Evolutionary conservation across 2,888 invertebrate genomes (phyloP).

Genomic region (Blomia tropicalis): DNA sequence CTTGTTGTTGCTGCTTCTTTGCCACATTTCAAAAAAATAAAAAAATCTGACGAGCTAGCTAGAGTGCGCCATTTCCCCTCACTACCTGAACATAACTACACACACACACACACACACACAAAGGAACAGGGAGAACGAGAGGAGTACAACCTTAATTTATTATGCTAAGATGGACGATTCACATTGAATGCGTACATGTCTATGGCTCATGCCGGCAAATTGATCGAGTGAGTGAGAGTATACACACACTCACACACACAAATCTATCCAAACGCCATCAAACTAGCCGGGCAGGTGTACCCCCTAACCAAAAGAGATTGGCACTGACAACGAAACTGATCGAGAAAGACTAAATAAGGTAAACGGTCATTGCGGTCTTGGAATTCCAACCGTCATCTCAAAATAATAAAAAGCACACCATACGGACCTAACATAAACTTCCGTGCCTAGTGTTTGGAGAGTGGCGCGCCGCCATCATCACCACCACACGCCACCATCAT

Average conservation of each 20-base stretch:
- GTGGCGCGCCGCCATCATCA: too few relatives aligned
- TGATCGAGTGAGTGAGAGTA: not conserved
- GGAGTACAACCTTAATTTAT: constrained; percentile 9
- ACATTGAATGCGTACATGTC: not conserved
- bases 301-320: not conserved
- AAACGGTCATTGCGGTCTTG: not conserved
- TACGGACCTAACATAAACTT: too few relatives aligned
- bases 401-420: too few relatives aligned
- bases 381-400: not conserved
- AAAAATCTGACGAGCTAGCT: too few relatives aligned
- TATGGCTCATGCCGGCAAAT: not conserved
- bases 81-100: not conserved
- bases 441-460: too few relatives aligned
- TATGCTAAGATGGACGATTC: constrained; percentile 15
- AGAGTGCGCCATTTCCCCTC: not conserved
- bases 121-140: not conserved
- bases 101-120: not conserved
- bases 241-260: not conserved
- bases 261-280: not conserved
- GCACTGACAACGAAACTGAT: not conserved
- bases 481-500: too few relatives aligned
- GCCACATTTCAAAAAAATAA: too few relatives aligned
- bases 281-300: constrained; percentile 6
- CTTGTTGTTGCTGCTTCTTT: not conserved
- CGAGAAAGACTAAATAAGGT: not conserved